A percentile compares a stretch with the other conserved stretches of the same genome.
Conservation (phyloP, 2,888 invertebrate species). For the Erannis defoliaria region DNA sequence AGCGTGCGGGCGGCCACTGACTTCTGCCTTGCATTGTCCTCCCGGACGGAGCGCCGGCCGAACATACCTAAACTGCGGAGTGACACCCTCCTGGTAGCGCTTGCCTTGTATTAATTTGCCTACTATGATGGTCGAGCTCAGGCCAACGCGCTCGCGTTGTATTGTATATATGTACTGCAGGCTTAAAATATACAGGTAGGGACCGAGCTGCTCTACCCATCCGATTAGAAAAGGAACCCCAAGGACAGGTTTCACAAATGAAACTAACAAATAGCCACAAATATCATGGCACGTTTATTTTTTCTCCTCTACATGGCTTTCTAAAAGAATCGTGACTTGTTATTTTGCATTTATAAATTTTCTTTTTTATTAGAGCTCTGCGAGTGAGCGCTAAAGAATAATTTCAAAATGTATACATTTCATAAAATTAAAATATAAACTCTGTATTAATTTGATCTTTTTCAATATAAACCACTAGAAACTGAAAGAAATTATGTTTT, state of each 20-base stretch:
- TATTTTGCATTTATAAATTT: slow-evolving; percentile 85
- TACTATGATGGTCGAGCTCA: too few relatives aligned
- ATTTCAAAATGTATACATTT: slow-evolving; percentile 84
- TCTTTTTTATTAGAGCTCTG: slow-evolving; percentile 80
- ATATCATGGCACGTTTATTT: slow-evolving; percentile 88
- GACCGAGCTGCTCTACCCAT: too few relatives aligned
- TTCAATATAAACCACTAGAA: slow-evolving; percentile 69
- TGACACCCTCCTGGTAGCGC: too few relatives aligned
- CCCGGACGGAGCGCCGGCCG: too few relatives aligned
- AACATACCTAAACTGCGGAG: too few relatives aligned
- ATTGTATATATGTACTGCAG: too few relatives aligned
- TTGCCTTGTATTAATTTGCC: too few relatives aligned
- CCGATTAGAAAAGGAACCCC: too few relatives aligned
- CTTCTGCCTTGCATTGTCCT: too few relatives aligned
- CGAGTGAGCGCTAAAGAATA: slow-evolving; percentile 79
- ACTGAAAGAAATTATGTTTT: slow-evolving; percentile 81
- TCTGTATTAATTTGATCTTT: slow-evolving; percentile 84
- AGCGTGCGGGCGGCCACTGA: too few relatives aligned
- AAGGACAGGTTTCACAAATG: slow-evolving; percentile 50
- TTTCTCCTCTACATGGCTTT: slow-evolving; percentile 87
- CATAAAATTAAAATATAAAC: slow-evolving; percentile 86
- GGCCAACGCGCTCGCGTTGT: too few relatives aligned
- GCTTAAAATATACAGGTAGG: too few relatives aligned
- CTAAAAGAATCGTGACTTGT: slow-evolving; percentile 87
- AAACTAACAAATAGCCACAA: slow-evolving; percentile 80